A percentile compares a stretch with the other conserved stretches of the same genome.
Conservation (phyloP, 2,113 vertebrate species). For the Cephalopholis sonnerati region DNA sequence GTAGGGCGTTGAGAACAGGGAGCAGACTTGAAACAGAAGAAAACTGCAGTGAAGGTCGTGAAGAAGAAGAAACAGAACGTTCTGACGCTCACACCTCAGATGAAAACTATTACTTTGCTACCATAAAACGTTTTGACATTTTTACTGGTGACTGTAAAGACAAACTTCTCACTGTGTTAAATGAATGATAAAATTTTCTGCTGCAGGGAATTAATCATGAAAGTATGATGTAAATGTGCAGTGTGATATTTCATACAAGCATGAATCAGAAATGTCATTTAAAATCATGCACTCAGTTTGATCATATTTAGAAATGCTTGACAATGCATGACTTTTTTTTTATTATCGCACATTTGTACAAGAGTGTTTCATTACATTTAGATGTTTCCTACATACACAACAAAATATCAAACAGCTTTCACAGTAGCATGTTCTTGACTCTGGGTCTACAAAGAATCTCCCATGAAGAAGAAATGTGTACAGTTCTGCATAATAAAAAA, state of each 20-base stretch:
- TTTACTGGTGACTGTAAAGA: background rate
- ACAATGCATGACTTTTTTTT: background rate
- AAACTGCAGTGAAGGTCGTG: background rate
- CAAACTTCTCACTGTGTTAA: background rate
- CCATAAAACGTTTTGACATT: slow-evolving; percentile 32
- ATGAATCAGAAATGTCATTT: slow-evolving; percentile 6
- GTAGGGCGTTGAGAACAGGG: slow-evolving; percentile 80
- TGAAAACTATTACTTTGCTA: slow-evolving; percentile 56
- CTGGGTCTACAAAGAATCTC: background rate
- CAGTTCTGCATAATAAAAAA: slow-evolving; percentile 55
- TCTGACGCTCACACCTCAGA: slow-evolving; percentile 45
- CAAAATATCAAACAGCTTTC: slow-evolving; percentile 2
- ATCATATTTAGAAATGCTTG: slow-evolving; percentile 4
- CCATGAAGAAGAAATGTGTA: slow-evolving; percentile 3
- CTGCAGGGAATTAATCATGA: background rate
- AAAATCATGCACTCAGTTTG: slow-evolving; percentile 4
- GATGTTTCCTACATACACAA: background rate
- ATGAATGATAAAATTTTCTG: background rate
- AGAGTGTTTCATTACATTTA: slow-evolving; percentile 12
- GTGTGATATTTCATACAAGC: background rate
- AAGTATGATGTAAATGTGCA: slow-evolving; percentile 10
- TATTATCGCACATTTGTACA: slow-evolving; percentile 20
- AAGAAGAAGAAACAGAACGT: slow-evolving; percentile 34
- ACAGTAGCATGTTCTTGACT: slow-evolving; percentile 16
- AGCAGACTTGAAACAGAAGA: slow-evolving; percentile 58